These are phyloP conservation scores for Marmota flaviventris DNA, from an alignment of 2,113 vertebrate species.

Conservation along the genomic window DNA sequence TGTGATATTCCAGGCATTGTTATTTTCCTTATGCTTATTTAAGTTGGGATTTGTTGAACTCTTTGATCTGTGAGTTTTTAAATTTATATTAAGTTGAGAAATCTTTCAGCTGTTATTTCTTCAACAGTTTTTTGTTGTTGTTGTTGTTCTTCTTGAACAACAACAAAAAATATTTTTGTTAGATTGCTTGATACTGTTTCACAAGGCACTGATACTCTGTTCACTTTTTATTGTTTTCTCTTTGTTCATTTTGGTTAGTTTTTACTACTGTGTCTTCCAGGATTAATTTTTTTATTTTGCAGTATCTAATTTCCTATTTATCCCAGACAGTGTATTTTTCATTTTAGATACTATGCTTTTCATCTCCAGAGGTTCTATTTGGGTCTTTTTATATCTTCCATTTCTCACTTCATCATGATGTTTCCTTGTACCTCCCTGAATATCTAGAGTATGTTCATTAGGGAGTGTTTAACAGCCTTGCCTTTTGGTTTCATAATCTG, in stretches of 20 bases:
- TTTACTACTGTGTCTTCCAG: background rate
- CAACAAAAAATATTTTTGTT: background rate
- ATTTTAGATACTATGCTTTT: slow-evolving; percentile 21
- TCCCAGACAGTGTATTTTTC: background rate
- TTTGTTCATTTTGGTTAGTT: background rate
- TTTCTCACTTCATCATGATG: background rate
- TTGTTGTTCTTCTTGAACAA: background rate
- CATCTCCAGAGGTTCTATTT: slow-evolving; percentile 6
- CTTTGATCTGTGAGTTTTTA: background rate
- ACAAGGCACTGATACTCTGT: background rate
- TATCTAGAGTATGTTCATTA: background rate
- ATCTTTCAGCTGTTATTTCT: background rate
- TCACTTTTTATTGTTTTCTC: background rate
- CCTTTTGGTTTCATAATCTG: background rate
- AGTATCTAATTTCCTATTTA: background rate
- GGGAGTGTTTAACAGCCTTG: background rate
- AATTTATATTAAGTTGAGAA: slow-evolving; percentile 33
- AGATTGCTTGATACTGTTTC: background rate
- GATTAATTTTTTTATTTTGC: slow-evolving; percentile 3
- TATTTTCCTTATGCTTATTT: slow-evolving; percentile 30
- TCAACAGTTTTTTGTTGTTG: background rate
- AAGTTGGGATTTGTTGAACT: slow-evolving; percentile 9
- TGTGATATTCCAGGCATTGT: background rate
- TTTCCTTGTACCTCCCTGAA: background rate
- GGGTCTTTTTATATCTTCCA: background rate